Conservation (phyloP, 1,140 invertebrate genomes). For the Daktulosphaira vitifoliae region DNA sequence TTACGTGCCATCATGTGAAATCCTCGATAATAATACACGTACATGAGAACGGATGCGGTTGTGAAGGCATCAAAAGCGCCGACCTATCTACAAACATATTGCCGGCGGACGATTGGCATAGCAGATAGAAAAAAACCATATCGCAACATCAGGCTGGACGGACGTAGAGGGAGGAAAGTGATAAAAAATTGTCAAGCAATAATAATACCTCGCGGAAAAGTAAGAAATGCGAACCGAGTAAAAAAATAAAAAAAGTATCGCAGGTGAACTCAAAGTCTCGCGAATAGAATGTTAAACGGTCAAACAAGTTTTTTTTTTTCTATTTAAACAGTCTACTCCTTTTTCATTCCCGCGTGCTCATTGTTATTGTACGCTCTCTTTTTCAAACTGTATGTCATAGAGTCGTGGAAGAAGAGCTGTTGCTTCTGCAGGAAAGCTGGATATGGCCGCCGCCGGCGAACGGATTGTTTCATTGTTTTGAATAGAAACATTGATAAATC, state of each 20-base stretch:
- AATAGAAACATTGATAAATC: conserved; percentile 21
- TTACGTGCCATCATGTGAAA: conserved; percentile 19
- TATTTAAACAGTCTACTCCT: not conserved
- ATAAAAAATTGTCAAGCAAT: no score
- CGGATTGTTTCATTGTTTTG: conserved; percentile 31
- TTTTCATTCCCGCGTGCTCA: not conserved
- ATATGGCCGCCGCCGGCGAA: conserved; percentile 7
- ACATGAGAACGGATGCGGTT: not conserved
- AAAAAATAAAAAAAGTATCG: not conserved
- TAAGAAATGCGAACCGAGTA: not conserved
- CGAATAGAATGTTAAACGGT: conserved; percentile 32
- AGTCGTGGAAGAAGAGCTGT: no score
- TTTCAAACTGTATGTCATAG: no score
- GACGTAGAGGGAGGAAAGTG: no score
- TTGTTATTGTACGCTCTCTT: no score
- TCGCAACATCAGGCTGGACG: no score
- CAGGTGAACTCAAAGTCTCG: not conserved
- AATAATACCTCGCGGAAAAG: no score
- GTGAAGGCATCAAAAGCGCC: conserved; percentile 17
- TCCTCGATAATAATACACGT: not conserved
- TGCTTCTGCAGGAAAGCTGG: no score
- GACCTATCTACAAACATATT: not conserved
- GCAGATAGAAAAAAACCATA: not conserved
- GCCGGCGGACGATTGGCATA: not conserved
- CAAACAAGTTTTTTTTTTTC: conserved; percentile 21